phyloP scores from a whole-genome alignment of 2,113 vertebrate species.

The Ellobius talpinus region DNA sequence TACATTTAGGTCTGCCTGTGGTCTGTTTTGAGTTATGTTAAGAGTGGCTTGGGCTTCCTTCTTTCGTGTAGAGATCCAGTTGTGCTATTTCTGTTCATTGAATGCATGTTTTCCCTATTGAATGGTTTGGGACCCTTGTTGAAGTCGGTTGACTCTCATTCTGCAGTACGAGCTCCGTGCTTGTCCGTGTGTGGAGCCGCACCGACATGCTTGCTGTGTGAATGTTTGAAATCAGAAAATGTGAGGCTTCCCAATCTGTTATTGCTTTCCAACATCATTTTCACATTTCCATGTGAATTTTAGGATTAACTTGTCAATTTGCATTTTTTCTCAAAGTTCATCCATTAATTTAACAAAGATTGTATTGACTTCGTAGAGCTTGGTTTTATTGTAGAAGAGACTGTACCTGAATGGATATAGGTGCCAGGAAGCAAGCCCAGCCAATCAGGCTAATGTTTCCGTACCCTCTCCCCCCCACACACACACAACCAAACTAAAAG shows the following conservation, averaged over 20 bases:
- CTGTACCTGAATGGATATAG: constrained; percentile 53
- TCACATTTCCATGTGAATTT: constrained; percentile 20
- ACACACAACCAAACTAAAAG: not conserved
- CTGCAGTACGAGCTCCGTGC: fast-evolving
- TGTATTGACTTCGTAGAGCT: not conserved
- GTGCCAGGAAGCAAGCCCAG: not conserved
- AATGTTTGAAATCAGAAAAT: not conserved
- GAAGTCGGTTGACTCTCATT: not conserved
- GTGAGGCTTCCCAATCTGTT: not conserved
- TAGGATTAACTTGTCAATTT: constrained; percentile 31
- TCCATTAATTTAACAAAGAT: not conserved
- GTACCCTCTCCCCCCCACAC: no score
- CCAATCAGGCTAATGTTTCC: not conserved
- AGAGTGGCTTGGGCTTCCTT: not conserved
- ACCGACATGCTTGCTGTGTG: no score
- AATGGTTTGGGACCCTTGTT: not conserved
- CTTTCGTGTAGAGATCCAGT: not conserved
- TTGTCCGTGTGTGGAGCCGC: not conserved
- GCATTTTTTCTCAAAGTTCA: not conserved
- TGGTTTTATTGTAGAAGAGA: not conserved
- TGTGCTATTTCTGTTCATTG: not conserved
- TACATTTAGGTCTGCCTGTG: not conserved
- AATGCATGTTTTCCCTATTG: not conserved
- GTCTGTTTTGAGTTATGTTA: not conserved
- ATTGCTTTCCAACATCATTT: not conserved